phyloP scores from a whole-genome alignment of 1,140 invertebrate genomes.

The Cardiocondyla obscurior region DNA sequence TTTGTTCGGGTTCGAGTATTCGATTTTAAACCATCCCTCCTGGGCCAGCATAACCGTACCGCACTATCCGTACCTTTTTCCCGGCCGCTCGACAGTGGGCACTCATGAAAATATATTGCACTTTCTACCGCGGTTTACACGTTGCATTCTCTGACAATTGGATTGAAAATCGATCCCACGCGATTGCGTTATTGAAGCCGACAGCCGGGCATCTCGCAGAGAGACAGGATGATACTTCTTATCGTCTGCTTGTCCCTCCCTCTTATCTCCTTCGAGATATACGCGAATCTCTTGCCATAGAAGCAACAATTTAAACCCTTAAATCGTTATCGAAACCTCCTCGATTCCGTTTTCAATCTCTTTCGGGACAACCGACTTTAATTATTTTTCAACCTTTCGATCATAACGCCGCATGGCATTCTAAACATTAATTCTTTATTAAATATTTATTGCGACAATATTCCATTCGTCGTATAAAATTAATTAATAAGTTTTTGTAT shows the following conservation, averaged over 20 bases:
- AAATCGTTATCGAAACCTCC: conserved; percentile 2
- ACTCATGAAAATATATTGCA: conserved; percentile 82
- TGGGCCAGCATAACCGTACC: conserved; percentile 60
- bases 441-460: neutral
- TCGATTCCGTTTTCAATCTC: conserved; percentile 2
- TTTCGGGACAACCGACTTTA: neutral
- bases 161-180: conserved; percentile 81
- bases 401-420: neutral
- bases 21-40: conserved; percentile 67
- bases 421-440: neutral
- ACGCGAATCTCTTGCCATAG: conserved; percentile 32
- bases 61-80: conserved; percentile 52
- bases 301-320: conserved; percentile 50
- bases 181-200: conserved; percentile 77
- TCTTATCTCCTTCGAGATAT: conserved; percentile 19
- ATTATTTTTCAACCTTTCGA: conserved; percentile 7
- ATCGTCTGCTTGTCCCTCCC: conserved; percentile 20
- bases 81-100: conserved; percentile 59
- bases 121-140: conserved; percentile 79
- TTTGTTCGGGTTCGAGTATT: conserved; percentile 68
- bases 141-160: conserved; percentile 81
- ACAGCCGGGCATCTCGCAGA: conserved; percentile 59
- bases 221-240: conserved; percentile 59
- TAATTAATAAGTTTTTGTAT: neutral
- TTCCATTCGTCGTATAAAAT: neutral